These are phyloP conservation scores for Artemisiospiza belli DNA, from an alignment of 2,113 vertebrate genomes.

Conservation along the genomic window DNA sequence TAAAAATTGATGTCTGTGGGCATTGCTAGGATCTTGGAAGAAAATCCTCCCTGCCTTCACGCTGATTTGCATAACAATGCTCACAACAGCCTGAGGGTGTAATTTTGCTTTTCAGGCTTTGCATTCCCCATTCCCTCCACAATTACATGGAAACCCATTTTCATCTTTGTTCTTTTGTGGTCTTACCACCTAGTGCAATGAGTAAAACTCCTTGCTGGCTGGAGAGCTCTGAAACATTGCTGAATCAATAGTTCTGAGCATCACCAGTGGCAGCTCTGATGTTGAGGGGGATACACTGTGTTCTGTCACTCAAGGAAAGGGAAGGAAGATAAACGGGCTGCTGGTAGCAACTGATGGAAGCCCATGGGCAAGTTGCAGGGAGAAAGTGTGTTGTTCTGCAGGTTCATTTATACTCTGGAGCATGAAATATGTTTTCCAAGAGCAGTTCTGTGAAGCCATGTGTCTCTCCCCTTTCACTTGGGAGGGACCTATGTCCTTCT, in stretches of 20 bases:
- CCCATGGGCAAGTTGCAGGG: neutral
- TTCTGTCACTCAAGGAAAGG: neutral
- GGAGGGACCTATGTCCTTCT: conserved; percentile 16
- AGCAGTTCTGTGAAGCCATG: neutral
- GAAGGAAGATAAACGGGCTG: neutral
- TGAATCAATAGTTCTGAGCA: conserved; percentile 13
- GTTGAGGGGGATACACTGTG: neutral
- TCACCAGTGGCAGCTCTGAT: neutral
- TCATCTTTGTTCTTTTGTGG: neutral
- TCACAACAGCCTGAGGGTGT: conserved; percentile 25
- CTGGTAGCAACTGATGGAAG: neutral
- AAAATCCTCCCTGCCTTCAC: neutral
- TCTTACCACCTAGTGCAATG: neutral
- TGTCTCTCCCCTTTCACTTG: neutral
- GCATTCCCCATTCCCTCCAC: conserved; percentile 23
- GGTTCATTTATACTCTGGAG: neutral
- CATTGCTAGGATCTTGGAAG: neutral
- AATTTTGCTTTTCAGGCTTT: conserved; percentile 51
- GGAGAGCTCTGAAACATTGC: neutral
- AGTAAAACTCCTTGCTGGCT: neutral
- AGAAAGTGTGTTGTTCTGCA: neutral
- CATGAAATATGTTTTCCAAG: neutral
- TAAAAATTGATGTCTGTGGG: conserved; percentile 54
- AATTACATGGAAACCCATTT: conserved; percentile 31
- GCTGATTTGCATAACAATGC: conserved; percentile 58